Evolutionary conservation across 2,113 vertebrate species (phyloP), one percentile per base, ranked within the genome.

Genomic region (Ifrita kowaldi): DNA sequence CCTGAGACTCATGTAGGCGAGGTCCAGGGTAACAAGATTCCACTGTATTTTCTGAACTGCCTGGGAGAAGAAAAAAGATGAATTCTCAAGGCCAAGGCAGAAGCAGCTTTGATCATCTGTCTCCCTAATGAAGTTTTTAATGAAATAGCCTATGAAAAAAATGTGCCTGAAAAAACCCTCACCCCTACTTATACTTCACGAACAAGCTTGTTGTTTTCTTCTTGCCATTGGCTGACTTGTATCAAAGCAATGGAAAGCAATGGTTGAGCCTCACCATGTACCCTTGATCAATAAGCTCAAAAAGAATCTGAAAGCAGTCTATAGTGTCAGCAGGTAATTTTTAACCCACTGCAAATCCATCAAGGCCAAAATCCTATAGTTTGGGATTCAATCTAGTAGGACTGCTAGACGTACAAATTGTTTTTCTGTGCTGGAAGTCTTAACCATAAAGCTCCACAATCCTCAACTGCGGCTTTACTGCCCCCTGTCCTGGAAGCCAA

Each of bases 401-500:
- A 55, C 13, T 41, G 21, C 30, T 64, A 59, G 37, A 79, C 7
- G 13, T 27, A 32, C 20, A 56, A 56, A 7, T n/a, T 76, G n/a
- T 60, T 88, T 52, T 76, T 73, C 30, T 3, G 1, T 53, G 6
- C 15, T 60, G 57, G 64, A 88, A 92, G 3, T 7, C 10, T 73
- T 79, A 68, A 67, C 7, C 13, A 22, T 27, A 15, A 71, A 37
- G 6, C 37, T 6, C 4, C n/a, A 21, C 6, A 52, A 27, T 17
- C 9, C 6, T 73, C 56, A 83, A 8, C 27, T 42, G 16, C 4
- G 3, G 12, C 7, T 23, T 33, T 53, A 47, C 37, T 62, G 28
- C 1, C 2, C 3, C 5, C 5, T 2, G 0, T 35, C 14, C 13
- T 11, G 8, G 15, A n/a, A 70, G 3, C 3, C 24, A 50, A 49